phyloP scores from a whole-genome alignment of 2,888 invertebrate species.

The Meandrusa payeni region DNA sequence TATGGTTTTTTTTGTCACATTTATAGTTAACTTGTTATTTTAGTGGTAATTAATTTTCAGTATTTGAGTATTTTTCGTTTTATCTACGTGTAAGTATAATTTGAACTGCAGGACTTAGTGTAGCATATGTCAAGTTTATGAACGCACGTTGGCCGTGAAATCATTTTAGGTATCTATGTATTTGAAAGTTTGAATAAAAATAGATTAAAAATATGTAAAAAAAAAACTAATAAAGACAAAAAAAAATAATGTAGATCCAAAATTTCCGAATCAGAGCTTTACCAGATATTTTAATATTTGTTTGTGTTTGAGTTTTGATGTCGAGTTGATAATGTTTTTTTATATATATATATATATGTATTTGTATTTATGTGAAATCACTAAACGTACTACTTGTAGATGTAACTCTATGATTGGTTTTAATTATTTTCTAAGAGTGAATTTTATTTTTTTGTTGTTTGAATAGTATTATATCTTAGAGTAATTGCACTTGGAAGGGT shows the following conservation, averaged over 20 bases:
- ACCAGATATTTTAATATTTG: constrained; percentile 36
- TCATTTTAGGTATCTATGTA: constrained; percentile 45
- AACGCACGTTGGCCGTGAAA: constrained; percentile 64
- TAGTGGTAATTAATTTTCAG: constrained; percentile 50
- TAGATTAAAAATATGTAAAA: constrained; percentile 30
- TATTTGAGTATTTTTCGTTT: constrained; percentile 49
- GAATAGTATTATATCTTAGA: constrained; percentile 44
- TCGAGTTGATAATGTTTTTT: constrained; percentile 45
- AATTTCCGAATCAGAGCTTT: constrained; percentile 60
- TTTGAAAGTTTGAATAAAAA: constrained; percentile 43
- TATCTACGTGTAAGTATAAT: constrained; percentile 43
- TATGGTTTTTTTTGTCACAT: constrained; percentile 39
- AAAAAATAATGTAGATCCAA: constrained; percentile 45
- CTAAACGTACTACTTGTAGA: constrained; percentile 44
- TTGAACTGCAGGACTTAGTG: constrained; percentile 55
- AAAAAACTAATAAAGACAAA: constrained; percentile 23
- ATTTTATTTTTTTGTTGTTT: constrained; percentile 58
- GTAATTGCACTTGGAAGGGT: constrained; percentile 43
- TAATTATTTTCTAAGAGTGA: constrained; percentile 55
- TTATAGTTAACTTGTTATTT: constrained; percentile 46
- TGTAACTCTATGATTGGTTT: constrained; percentile 46
- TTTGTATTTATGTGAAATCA: constrained; percentile 54
- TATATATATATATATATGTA: no score
- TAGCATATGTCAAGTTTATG: no score
- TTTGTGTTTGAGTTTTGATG: constrained; percentile 33